A percentile compares a stretch with the other conserved stretches of the same genome.
Evolutionary conservation across 2,888 invertebrate genomes (phyloP).

Genomic region (Smittia sp.): DNA sequence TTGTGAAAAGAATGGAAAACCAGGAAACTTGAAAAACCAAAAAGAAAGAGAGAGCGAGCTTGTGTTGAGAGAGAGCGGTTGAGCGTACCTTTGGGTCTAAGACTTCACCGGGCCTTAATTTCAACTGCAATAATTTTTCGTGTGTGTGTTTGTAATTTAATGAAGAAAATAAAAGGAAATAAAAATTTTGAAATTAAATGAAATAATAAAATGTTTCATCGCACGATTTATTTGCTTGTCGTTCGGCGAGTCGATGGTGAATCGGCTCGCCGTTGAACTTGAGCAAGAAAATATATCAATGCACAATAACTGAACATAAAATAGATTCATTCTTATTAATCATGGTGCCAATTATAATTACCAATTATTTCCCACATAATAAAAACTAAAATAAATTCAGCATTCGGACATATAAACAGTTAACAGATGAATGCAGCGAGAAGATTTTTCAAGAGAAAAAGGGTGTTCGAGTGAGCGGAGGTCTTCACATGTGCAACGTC

Average conservation of each 20-base stretch:
- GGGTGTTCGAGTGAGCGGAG: not conserved
- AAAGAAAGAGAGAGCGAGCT: conserved; percentile 22
- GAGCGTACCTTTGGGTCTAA: conserved; percentile 69
- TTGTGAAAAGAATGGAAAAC: not conserved
- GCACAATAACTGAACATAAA: conserved; percentile 5
- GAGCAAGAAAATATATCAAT: not conserved
- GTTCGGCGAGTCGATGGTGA: not conserved
- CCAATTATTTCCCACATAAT: conserved; percentile 37
- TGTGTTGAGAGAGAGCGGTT: too few relatives aligned
- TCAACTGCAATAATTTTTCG: conserved; percentile 50
- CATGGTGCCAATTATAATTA: conserved; percentile 35
- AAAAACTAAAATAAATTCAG: conserved; percentile 34
- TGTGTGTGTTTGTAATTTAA: conserved; percentile 36
- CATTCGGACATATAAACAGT: conserved; percentile 30
- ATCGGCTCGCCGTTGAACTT: not conserved
- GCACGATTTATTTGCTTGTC: not conserved
- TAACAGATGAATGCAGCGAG: conserved; percentile 11
- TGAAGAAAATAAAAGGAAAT: conserved; percentile 38
- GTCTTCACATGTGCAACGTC: too few relatives aligned
- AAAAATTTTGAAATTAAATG: conserved; percentile 40
- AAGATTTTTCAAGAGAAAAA: not conserved
- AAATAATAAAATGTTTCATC: not conserved
- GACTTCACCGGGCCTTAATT: conserved; percentile 76
- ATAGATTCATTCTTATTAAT: conserved; percentile 20
- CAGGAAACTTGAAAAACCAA: conserved; percentile 20